Base-by-base conservation (phyloP, 2,113 vertebrate genomes). In the Blennius ocellaris region DNA sequence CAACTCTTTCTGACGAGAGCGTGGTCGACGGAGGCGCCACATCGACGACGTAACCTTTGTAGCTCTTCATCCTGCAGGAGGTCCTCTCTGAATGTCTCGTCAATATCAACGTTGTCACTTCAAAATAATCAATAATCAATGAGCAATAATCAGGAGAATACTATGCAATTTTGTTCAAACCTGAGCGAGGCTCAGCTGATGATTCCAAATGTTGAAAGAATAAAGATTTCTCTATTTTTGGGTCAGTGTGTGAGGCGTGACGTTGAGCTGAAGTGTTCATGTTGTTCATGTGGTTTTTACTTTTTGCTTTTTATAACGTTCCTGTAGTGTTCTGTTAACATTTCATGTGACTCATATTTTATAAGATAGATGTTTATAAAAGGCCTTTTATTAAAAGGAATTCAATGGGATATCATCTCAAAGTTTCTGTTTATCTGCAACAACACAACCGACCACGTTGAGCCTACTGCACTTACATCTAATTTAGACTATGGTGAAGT, bases 301-400 rank as follows among this genome's bases (percentile, higher is more conserved):
- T 73, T 88, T 85, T 87, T 84, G 80, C 84, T 87, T 90, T 89
- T 91, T 83, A 84, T 86, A 90, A 86, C 30, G 40, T 84, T 87
- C 66, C 78, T 86, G 82, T 88, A 90, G 86, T 50, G 21, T 88
- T 84, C 63, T 76, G 70, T 89, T 77, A 76, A 74, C 73, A 78
- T 85, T 90, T 86, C 81, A 80, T 82, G 88, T 88, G 72, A 87
- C 67, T 78, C 70, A 87, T 89, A 86, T 89, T 88, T 89, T 90
- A 84, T 84, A 91, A 79, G 47, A 89, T 91, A 90, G 82, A 88
- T 89, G 87, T 89, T 87, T 90, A 90, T 87, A 89, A 89, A 88
- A 88, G 49, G 72, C 80, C 87, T 88, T 89, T 88, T 80, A 89
- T 81, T 88, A 87, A 90, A 89, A 76, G 64, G 66, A 85, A 76